Evolutionary conservation across 1,140 invertebrate species (phyloP), one percentile per base, ranked within the genome.

Genomic region (Melanaphis sacchari): DNA sequence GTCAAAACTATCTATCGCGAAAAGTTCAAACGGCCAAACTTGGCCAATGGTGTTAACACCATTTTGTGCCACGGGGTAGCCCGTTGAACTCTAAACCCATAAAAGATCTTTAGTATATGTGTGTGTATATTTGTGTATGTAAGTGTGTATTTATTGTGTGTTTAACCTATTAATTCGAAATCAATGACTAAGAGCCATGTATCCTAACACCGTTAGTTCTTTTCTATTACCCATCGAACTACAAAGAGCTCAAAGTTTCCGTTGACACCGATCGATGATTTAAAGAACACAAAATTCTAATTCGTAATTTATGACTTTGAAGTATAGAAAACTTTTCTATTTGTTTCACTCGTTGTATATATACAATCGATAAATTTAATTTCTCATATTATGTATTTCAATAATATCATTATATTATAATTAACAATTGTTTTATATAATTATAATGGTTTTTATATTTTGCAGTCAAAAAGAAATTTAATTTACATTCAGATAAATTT

Each of bases 1-100:
- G 54, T 90, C 54, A 66, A 90, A 90, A 90, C 66, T 92, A 92
- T 82, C 76, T 43, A 92, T 52, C 41, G 90, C 49, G 66, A 82
- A 92, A 92, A 92, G 90, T 92, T 92, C 59, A 36, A 82, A 82
- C n/a, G 43, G 90, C 90, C 43, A 92, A 92, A 92, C 66, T 92
- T 82, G 31, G 66, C 41, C 90, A 82, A 92, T 91, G 76, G 90
- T 91, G 90, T 76, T 66, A 91, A 43, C 54, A 76, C 41, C 90
- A 59, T 91, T 91, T 91, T 81, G 90, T 66, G 59, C 52, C 52
- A 54, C 54, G 38, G 43, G 38, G 43, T 31, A 91, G 9, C 54
- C 66, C 40, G 40, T 76, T 41, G 90, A 91, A 91, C 52, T 91
- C 31, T n/a, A 76, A 91, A 36, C 52, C 43, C n/a, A 46, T 40